Percentiles rank a stretch among this genome's conserved stretches.
These are phyloP conservation scores for Choloepus hoffmanni DNA, from an alignment of 2,113 vertebrate genomes.

Conservation along the genomic window DNA sequence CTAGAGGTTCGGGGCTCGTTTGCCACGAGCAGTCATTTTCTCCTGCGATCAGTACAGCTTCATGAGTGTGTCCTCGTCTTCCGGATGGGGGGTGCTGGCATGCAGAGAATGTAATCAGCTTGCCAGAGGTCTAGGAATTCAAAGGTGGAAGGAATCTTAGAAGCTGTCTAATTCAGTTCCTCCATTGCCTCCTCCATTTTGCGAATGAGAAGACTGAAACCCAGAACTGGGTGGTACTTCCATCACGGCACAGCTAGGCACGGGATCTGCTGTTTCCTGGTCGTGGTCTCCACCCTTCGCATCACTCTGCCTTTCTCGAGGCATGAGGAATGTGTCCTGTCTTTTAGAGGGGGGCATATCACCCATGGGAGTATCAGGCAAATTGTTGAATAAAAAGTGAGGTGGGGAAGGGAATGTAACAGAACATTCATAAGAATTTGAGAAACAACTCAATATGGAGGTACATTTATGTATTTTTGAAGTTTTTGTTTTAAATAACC, in stretches of 20 bases:
- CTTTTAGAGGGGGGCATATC: background rate
- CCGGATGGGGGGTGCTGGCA: background rate
- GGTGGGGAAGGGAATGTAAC: background rate
- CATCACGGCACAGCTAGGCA: background rate
- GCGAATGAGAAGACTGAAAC: background rate
- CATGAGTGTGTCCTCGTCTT: background rate
- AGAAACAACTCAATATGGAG: background rate
- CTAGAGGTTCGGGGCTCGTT: background rate
- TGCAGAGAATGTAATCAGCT: background rate
- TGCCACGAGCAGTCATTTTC: rapidly evolving
- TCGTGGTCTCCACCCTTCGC: background rate
- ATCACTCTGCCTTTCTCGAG: background rate
- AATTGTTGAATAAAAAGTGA: background rate
- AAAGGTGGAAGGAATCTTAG: background rate
- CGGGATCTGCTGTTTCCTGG: rapidly evolving
- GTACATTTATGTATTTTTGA: background rate
- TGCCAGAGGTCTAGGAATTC: background rate
- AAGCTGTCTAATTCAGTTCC: background rate
- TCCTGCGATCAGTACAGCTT: rapidly evolving
- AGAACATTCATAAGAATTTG: background rate
- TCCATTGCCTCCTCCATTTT: background rate
- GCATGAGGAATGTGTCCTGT: rapidly evolving
- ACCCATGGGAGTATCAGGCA: background rate
- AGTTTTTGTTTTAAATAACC: conserved; percentile 1
- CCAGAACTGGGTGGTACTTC: background rate